Base-by-base conservation (phyloP, 2,797 vertebrate species). In the Chrosomus eos region DNA sequence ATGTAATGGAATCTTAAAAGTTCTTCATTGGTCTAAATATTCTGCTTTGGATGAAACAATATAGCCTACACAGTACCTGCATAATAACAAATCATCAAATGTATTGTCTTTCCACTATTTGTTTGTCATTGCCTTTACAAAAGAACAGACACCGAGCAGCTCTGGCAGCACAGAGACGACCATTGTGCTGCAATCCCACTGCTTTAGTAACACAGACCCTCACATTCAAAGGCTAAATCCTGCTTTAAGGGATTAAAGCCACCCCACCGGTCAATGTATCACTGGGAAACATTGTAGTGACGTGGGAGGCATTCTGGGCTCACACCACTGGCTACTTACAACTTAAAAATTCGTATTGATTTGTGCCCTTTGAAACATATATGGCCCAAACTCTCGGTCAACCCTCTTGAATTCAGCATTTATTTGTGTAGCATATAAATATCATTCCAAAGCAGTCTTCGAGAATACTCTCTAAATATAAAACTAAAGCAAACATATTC, bases 101-200 rank as follows among this genome's bases (percentile, higher is more conserved):
- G 0, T 31, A 53, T 60, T 40, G 21, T 60, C 28, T 66, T 21
- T 55, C 31, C 33, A 16, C 26, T 51, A 33, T 80, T 48, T 73
- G 26, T 48, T n/a, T 28, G 58, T 26, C 19, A n/a, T 7, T 67
- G 4, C 55, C 3, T 68, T 58, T 74, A 33, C 43, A 8, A 43
- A 67, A 48, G 43, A 82, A 31, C 2, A 48, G 43, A 82, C 18
- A 28, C 73, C 78, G 28, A 48, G 74, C 48, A 45, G 64, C 45
- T 80, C 51, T 72, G 28, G 33, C 70, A 86, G 83, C 88, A 93
- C 92, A 95, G 78, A 92, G 87, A 33, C 53, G 0, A 16, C 86
- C 90, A 91, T 93, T 95, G 95, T 95, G 91, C 80, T 78, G 62
- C 33, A 91, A 92, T 93, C 90, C 90, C 71, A 89, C 90, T 91